A percentile compares a stretch with the other conserved stretches of the same genome.
phyloP scores from a whole-genome alignment of 2,888 invertebrate species.

The Lingula anatina region DNA sequence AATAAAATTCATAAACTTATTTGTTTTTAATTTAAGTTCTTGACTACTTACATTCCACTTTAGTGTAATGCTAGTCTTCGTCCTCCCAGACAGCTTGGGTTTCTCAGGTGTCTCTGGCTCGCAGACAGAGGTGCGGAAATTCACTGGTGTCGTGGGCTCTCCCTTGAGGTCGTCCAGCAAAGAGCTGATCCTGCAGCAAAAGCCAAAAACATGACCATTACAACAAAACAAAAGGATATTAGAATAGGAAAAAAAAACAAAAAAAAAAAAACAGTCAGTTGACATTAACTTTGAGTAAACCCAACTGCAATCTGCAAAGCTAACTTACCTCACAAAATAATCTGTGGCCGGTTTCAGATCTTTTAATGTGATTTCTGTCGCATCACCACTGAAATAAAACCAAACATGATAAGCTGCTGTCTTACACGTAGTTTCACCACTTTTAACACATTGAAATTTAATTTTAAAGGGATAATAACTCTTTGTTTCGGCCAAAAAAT shows the following conservation, averaged over 20 bases:
- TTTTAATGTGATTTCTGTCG: constrained; percentile 60
- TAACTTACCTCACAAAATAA: constrained; percentile 68
- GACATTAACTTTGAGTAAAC: too few relatives aligned
- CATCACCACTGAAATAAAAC: constrained; percentile 42
- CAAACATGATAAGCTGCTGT: background rate
- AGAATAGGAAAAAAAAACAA: background rate
- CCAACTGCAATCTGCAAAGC: too few relatives aligned
- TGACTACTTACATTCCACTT: constrained; percentile 55
- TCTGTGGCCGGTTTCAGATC: constrained; percentile 84
- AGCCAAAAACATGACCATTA: background rate
- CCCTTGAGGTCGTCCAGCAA: constrained; percentile 71
- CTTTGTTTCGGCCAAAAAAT: too few relatives aligned
- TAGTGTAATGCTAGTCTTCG: constrained; percentile 61
- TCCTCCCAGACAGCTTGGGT: constrained; percentile 68
- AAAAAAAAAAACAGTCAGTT: background rate
- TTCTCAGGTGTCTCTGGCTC: constrained; percentile 68
- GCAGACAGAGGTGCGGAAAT: constrained; percentile 75
- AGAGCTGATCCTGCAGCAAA: constrained; percentile 60
- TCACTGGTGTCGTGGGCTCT: constrained; percentile 70
- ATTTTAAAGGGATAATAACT: too few relatives aligned
- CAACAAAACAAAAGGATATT: background rate
- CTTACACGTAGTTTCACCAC: too few relatives aligned
- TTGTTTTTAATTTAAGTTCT: too few relatives aligned
- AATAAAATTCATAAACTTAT: too few relatives aligned
- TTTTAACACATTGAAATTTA: too few relatives aligned